Conservation (phyloP, 2,888 invertebrate genomes). For the Sesia apiformis region DNA sequence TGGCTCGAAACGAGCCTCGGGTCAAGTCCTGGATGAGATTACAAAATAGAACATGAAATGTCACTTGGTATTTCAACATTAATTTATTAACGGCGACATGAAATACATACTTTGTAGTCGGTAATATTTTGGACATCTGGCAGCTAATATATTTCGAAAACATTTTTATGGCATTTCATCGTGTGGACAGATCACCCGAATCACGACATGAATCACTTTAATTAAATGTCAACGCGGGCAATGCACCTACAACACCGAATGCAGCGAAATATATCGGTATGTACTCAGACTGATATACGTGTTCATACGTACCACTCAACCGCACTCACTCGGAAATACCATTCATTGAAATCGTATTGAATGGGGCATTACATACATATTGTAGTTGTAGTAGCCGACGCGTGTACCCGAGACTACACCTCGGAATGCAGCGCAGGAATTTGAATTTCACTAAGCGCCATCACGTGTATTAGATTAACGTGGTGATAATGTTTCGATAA, state of each 20-base stretch:
- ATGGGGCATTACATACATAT: background rate
- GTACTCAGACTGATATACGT: slow-evolving; percentile 25
- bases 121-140: background rate
- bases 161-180: background rate
- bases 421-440: background rate
- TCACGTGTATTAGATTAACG: background rate
- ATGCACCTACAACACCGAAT: slow-evolving; percentile 37
- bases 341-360: slow-evolving; percentile 10
- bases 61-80: background rate
- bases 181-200: slow-evolving; percentile 30
- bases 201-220: slow-evolving; percentile 47
- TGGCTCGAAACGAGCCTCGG: slow-evolving; percentile 6
- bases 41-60: background rate
- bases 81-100: background rate
- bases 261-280: slow-evolving; percentile 33
- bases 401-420: background rate
- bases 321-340: slow-evolving; percentile 11
- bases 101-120: background rate
- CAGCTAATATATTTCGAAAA: background rate
- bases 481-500: background rate
- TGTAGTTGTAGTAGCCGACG: background rate
- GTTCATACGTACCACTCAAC: slow-evolving; percentile 12
- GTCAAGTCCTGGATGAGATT: background rate
- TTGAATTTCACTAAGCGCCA: slow-evolving; percentile 2
- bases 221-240: slow-evolving; percentile 58